phyloP scores from a whole-genome alignment of 2,797 vertebrate genomes.

The Prionace glauca region DNA sequence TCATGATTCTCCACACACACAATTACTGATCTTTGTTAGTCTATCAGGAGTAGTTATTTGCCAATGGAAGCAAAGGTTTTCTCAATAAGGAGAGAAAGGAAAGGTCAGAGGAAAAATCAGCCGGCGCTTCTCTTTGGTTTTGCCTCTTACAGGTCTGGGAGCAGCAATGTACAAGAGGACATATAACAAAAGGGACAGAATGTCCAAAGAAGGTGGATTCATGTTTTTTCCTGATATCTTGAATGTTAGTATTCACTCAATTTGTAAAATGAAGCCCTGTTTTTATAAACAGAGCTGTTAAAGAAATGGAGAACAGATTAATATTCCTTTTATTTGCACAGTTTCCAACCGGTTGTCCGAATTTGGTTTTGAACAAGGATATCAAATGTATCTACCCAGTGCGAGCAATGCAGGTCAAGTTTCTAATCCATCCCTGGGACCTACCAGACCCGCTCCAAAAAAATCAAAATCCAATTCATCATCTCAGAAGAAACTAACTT shows the following conservation, averaged over 20 bases:
- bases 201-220: not conserved
- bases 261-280: not conserved
- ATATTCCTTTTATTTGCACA: conserved; percentile 45
- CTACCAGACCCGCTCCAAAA: conserved; percentile 70
- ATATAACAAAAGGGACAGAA: not conserved
- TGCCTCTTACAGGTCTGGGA: not conserved
- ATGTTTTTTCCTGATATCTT: conserved; percentile 3
- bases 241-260: not conserved
- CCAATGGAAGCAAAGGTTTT: not conserved
- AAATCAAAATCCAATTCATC: conserved; percentile 61
- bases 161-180: not conserved
- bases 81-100: not conserved
- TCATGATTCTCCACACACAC: not conserved
- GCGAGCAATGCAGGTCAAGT: conserved; percentile 70
- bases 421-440: conserved; percentile 51
- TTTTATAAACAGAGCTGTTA: not conserved
- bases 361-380: conserved; percentile 83
- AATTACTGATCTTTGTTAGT: not conserved
- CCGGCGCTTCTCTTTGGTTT: not conserved
- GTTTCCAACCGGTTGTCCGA: conserved; percentile 65
- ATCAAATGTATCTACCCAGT: conserved; percentile 74
- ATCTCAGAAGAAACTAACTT: conserved; percentile 78
- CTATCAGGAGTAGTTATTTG: not conserved
- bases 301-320: not conserved
- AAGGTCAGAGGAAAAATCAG: not conserved